phyloP scores from a whole-genome alignment of 1,140 invertebrate genomes.

The Drosophila mayri region DNA sequence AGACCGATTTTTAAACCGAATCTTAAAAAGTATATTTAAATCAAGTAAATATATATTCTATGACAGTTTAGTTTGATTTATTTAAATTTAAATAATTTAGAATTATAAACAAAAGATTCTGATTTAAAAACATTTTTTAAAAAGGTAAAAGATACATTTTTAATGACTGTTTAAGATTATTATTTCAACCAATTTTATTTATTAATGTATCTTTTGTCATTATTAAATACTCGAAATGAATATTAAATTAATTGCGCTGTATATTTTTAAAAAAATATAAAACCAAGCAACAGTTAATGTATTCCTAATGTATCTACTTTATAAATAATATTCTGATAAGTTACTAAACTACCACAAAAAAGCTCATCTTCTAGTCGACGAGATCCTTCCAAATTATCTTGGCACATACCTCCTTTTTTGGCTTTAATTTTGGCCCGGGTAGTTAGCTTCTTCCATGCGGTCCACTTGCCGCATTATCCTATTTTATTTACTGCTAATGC shows the following conservation, averaged over 20 bases:
- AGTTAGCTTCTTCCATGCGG: slow-evolving; percentile 58
- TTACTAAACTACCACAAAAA: background rate
- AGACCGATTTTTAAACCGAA: background rate
- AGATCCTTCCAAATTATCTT: background rate
- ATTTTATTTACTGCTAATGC: slow-evolving; percentile 83
- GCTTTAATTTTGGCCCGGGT: slow-evolving; percentile 13
- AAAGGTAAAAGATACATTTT: background rate
- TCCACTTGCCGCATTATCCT: slow-evolving; percentile 79
- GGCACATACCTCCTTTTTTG: slow-evolving; percentile 11
- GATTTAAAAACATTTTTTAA: background rate
- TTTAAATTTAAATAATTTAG: background rate
- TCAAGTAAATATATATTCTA: background rate
- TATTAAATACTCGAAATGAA: background rate
- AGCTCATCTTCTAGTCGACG: background rate
- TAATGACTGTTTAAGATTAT: too few species aligned
- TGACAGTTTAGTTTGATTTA: background rate
- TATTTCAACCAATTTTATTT: background rate
- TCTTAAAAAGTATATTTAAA: background rate
- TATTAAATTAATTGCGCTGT: background rate
- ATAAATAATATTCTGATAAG: too few species aligned
- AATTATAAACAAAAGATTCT: background rate
- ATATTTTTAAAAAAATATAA: too few species aligned
- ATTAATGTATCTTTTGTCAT: background rate
- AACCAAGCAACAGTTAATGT: background rate
- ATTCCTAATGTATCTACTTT: background rate